phyloP scores from a whole-genome alignment of 1,140 invertebrate genomes.

The Atopsyche davidsoni region DNA sequence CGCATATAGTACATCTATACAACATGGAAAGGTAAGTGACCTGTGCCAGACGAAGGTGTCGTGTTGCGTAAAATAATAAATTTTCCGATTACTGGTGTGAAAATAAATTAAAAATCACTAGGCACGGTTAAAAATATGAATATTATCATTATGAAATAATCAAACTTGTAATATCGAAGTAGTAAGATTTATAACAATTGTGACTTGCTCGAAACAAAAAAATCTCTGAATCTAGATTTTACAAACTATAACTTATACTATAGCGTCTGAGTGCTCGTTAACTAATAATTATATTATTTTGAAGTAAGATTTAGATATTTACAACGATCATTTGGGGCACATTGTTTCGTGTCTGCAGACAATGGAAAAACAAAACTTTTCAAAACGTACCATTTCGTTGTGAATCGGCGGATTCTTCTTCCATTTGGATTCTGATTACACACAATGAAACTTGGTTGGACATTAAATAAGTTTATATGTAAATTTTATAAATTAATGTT shows the following conservation, averaged over 20 bases:
- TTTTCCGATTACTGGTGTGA: too few species aligned
- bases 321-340: slow-evolving; percentile 34
- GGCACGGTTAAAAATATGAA: too few species aligned
- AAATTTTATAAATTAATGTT: slow-evolving; percentile 16
- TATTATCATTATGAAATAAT: too few species aligned
- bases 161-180: too few species aligned
- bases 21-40: too few species aligned
- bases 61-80: too few species aligned
- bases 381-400: slow-evolving; percentile 14
- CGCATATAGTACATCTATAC: too few species aligned
- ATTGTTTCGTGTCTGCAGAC: slow-evolving; percentile 37
- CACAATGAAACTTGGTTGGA: slow-evolving; percentile 44
- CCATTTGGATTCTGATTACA: slow-evolving; percentile 45
- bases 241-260: slow-evolving; percentile 35
- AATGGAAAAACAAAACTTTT: not conserved
- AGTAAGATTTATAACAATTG: not conserved
- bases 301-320: slow-evolving; percentile 3
- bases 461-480: slow-evolving; percentile 37
- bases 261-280: slow-evolving; percentile 36
- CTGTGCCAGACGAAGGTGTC: too few species aligned
- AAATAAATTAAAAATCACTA: too few species aligned
- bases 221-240: not conserved
- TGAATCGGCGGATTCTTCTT: slow-evolving; percentile 35
- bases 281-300: slow-evolving; percentile 13
- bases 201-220: not conserved